Evolutionary conservation across 53 echinoderm and acorn worm species (phyloP), one percentile per base, ranked within the genome.

Genomic region (Paelopatides confundens): DNA sequence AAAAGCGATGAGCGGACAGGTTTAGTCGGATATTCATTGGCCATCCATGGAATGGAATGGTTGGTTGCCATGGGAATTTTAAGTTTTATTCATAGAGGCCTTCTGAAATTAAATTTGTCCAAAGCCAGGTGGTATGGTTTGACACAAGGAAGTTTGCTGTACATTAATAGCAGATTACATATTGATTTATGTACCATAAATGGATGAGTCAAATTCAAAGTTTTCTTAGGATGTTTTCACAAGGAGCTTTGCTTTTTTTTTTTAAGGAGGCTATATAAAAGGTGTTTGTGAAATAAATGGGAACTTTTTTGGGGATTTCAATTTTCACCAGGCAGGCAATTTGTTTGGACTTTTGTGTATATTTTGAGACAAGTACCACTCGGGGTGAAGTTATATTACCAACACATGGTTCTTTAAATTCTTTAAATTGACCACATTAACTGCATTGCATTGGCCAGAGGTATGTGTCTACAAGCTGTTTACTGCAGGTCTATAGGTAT

Each of bases 141-240:
- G 79, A 53, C 50, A 53, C 79, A 9, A 24, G 79, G 79, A 53
- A 78, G 49, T 53, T 51, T 78, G 79, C 79, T 53, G 79, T 78
- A 78, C 79, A 53, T 78, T 78, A 78, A 78, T 78, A 51, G 79
- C 52, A 78, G 79, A 78, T 78, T 78, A 78, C 79, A 51, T 78
- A 78, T 78, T 78, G 79, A 78, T 78, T 78, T 78, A 78, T 78
- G 50, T 78, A 51, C 51, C 46, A 52, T 78, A 78, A n/a, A 78
- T 78, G 79, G 79, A 78, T 53, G 79, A 53, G 32, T 78, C 79
- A 78, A 78, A 78, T 21, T 52, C 28, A 52, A n/a, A 32, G 48
- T 78, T 52, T 46, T 50, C 79, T 15, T 43, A 23, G 3, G n/a
- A 78, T 78, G 53, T 18, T 78, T 47, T 32, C 79, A 53, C 24